Conservation (phyloP, 1,140 invertebrate genomes). For the Centruroides sculpturatus region DNA sequence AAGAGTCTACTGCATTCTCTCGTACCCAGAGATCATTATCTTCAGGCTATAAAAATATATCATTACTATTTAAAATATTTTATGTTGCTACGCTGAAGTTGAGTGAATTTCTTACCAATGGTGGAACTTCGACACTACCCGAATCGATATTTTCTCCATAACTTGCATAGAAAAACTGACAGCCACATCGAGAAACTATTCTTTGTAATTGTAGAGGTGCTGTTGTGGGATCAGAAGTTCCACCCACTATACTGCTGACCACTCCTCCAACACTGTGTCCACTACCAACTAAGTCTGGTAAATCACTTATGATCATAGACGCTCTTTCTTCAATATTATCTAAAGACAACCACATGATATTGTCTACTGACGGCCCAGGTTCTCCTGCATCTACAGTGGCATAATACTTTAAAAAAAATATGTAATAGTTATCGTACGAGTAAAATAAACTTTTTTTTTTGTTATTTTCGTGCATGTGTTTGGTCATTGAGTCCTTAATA, state of each 20-base stretch:
- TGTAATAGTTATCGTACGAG: too few relatives aligned
- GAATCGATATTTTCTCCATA: conserved; percentile 72
- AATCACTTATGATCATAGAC: conserved; percentile 37
- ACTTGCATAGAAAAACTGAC: conserved; percentile 93
- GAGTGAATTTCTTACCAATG: conserved; percentile 20
- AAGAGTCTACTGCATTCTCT: conserved; percentile 84
- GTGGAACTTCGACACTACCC: conserved; percentile 43
- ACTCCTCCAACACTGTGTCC: conserved; percentile 93
- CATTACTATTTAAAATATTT: neutral
- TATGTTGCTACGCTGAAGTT: too few relatives aligned
- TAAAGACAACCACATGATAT: conserved; percentile 89
- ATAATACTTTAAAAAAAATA: conserved; percentile 50
- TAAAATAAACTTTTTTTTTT: too few relatives aligned
- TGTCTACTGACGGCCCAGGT: conserved; percentile 40
- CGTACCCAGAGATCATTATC: conserved; percentile 31
- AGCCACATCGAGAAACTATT: conserved; percentile 91
- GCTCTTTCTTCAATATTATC: conserved; percentile 84
- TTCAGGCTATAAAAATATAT: conserved; percentile 20
- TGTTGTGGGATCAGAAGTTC: conserved; percentile 27
- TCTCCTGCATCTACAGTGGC: conserved; percentile 81
- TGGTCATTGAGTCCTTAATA: too few relatives aligned
- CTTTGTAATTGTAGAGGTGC: conserved; percentile 60
- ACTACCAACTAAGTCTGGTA: conserved; percentile 80
- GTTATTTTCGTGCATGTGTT: too few relatives aligned
- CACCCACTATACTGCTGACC: conserved; percentile 77